phyloP scores from a whole-genome alignment of 1,140 invertebrate genomes.

The Drosophila simulans region DNA sequence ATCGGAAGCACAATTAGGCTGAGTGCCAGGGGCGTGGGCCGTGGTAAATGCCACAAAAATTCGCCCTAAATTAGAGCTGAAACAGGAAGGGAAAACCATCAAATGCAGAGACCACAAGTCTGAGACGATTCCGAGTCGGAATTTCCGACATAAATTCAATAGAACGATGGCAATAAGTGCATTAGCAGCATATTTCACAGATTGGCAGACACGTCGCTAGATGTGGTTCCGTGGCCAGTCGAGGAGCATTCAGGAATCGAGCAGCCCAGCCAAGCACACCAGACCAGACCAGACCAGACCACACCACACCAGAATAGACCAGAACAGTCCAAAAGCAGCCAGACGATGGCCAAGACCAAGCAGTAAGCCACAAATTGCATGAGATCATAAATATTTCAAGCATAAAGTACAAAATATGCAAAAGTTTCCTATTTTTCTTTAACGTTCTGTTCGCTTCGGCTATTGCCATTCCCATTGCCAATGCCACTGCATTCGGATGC shows the following conservation, averaged over 20 bases:
- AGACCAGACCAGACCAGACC: conserved; percentile 15
- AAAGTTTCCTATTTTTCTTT: conserved; percentile 75
- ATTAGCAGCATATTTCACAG: conserved; percentile 83
- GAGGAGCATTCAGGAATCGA: conserved; percentile 3
- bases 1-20: conserved; percentile 67
- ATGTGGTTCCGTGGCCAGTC: conserved; percentile 53
- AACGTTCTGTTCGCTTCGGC: conserved; percentile 25
- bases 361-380: conserved; percentile 83
- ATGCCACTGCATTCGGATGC: conserved; percentile 18
- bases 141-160: conserved; percentile 80
- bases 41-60: conserved; percentile 34
- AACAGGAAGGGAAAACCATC: conserved; percentile 20
- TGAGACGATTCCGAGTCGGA: conserved; percentile 65
- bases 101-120: conserved; percentile 51
- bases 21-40: conserved; percentile 52
- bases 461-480: conserved; percentile 52
- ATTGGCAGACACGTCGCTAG: conserved; percentile 78
- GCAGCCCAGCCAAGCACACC: conserved; percentile 11
- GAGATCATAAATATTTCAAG: conserved; percentile 83
- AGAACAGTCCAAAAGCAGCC: conserved; percentile 21
- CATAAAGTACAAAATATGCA: conserved; percentile 83
- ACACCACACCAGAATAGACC: conserved; percentile 5
- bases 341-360: conserved; percentile 68
- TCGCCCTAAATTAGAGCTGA: conserved; percentile 54
- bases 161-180: conserved; percentile 78